These are phyloP conservation scores for Arrhamphus sclerolepis DNA, from an alignment of 2,797 vertebrate species.

Conservation along the genomic window DNA sequence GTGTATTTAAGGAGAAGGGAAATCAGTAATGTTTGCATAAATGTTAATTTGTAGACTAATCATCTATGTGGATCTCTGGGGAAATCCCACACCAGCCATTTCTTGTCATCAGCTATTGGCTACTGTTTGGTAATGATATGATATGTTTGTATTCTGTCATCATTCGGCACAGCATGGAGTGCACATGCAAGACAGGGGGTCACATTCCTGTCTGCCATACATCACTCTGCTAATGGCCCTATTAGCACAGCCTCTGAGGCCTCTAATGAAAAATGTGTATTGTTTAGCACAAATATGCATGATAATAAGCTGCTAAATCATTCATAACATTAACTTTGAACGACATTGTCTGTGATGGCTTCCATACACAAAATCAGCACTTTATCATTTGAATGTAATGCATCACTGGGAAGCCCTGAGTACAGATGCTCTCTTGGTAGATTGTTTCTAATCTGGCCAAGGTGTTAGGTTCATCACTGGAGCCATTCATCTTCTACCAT, in stretches of 20 bases:
- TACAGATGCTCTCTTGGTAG: constrained; percentile 72
- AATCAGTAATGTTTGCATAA: constrained; percentile 29
- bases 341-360: constrained; percentile 79
- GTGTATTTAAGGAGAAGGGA: constrained; percentile 23
- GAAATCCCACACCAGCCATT: constrained; percentile 22
- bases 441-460: constrained; percentile 79
- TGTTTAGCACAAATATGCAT: constrained; percentile 83
- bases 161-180: constrained; percentile 38
- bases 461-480: constrained; percentile 82
- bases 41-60: constrained; percentile 40
- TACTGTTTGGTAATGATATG: constrained; percentile 34
- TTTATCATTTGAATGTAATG: constrained; percentile 72
- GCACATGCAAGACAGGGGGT: constrained; percentile 65
- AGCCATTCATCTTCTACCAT: constrained; percentile 81
- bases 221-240: constrained; percentile 81
- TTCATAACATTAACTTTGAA: constrained; percentile 86
- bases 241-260: constrained; percentile 76
- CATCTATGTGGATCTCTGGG: constrained; percentile 28
- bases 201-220: constrained; percentile 75
- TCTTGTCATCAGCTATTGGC: constrained; percentile 44
- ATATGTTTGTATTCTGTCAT: constrained; percentile 56
- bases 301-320: constrained; percentile 83
- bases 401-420: constrained; percentile 60
- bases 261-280: constrained; percentile 82
- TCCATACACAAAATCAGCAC: constrained; percentile 42